phyloP scores from a whole-genome alignment of 2,113 vertebrate species.

The Acanthisitta chloris region DNA sequence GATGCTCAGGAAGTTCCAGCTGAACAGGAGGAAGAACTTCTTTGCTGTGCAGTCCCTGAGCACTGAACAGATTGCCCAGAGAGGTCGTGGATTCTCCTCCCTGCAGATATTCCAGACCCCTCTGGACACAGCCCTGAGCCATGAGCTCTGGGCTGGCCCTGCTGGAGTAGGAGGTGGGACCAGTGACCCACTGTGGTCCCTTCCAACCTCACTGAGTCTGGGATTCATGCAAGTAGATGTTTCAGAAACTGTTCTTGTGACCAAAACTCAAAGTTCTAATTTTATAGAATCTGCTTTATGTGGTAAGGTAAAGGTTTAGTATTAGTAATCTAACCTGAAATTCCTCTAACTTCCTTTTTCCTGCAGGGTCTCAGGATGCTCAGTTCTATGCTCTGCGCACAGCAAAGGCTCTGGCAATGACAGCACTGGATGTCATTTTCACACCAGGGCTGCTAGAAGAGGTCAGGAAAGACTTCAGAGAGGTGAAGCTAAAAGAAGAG shows the following conservation, averaged over 20 bases:
- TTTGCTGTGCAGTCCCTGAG: too few species aligned
- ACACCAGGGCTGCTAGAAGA: slow-evolving; percentile 78
- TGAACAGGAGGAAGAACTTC: too few species aligned
- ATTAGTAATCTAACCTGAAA: not conserved
- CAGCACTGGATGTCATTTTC: slow-evolving; percentile 85
- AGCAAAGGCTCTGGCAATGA: slow-evolving; percentile 87
- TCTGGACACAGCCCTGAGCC: too few species aligned
- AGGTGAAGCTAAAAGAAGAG: slow-evolving; percentile 74
- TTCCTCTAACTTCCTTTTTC: not conserved
- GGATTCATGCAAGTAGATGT: not conserved
- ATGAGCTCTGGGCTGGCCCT: too few species aligned
- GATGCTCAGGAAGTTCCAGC: too few species aligned
- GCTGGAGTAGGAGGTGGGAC: too few species aligned
- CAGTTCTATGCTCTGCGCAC: slow-evolving; percentile 84
- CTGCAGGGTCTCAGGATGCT: slow-evolving; percentile 81
- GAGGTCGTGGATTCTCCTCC: too few species aligned
- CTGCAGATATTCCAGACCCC: too few species aligned
- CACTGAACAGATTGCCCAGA: too few species aligned
- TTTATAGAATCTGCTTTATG: not conserved
- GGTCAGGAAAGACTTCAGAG: slow-evolving; percentile 79
- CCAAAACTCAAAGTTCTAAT: not conserved
- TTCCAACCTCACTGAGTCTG: too few species aligned
- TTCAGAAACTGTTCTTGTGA: not conserved
- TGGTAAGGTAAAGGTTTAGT: not conserved
- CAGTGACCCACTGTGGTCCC: too few species aligned